Evolutionary conservation across 2,888 invertebrate genomes (phyloP), one percentile per base, ranked within the genome.

Genomic region (Dusona sp.): DNA sequence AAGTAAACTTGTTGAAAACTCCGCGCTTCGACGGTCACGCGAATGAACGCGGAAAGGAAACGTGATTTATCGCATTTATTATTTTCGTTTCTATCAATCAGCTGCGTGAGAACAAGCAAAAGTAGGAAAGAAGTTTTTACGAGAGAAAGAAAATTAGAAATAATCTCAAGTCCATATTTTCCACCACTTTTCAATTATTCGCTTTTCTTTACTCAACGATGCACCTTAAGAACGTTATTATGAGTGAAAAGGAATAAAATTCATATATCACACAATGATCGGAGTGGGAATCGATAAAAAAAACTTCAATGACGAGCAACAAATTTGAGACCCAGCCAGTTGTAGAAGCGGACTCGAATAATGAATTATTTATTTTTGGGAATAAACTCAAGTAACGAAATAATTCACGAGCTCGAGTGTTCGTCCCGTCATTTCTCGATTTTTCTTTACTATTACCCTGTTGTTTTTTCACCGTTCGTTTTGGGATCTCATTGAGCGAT

Each of bases 401-500:
- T 9, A 80, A 80, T 51, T 45, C 16, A 42, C 51, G 57, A 8
- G 33, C 65, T 57, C 65, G 70, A 48, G 33, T 36, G 7, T 45
- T 79, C 33, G 42, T 48, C 25, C 36, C 73, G 6, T 29, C 38
- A 8, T 48, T 38, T 73, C 38, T 54, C 73, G n/a, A 79, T 16
- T 77, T 54, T 45, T 86, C 22, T 45, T 64, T 54, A 22, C 51
- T 1, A 7, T 70, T 19, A 7, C 3, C 29, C 25, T 19, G 22
- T 11, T 70, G 7, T 48, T 33, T 72, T 22, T 42, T 79, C 64
- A 68, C 29, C 70, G 38, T 83, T 85, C 61, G 72, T 88, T 85
- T 65, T 65, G 67, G 77, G 80, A 74, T 78, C 77, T 85, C 84
- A 83, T 86, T 83, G 85, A 88, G 83, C 86, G 86, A 77, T 87